Base-by-base conservation (phyloP, 2,113 vertebrate genomes). In the Phylloscopus trochiloides region DNA sequence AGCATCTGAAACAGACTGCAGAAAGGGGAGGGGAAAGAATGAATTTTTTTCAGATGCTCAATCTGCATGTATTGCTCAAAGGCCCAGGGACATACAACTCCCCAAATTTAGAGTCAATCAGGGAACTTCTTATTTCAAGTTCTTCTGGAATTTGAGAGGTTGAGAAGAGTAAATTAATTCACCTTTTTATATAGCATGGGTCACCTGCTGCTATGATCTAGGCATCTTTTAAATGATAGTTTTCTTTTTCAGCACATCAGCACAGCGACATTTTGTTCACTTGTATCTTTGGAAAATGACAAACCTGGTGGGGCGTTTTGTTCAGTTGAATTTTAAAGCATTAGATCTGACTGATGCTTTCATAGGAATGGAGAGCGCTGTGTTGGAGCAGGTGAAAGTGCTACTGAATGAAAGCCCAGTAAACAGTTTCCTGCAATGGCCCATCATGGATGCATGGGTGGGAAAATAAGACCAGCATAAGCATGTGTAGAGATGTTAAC, bases 361-460 rank as follows among this genome's bases (percentile, higher is more conserved):
- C 59, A 17, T 3, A 66, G 28, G 42, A 45, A 58, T 45, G 20
- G 43, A 66, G n/a, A 50, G 7, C 0, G 0, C 10, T 74, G 59
- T 80, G 32, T 58, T 55, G 55, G 9, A 62, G 29, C 22, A 59
- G 13, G 26, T 45, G 43, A 47, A 79, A 75, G n/a, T 6, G 11
- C 42, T n/a, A 12, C 28, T n/a, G 24, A 31, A 52, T 28, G n/a
- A 84, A 86, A 80, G 8, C 6, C 59, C 47, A 28, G 18, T 8
- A 51, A 26, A 10, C 22, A 12, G 28, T 52, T 57, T 17, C 25
- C 55, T 54, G 22, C 54, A 48, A 42, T 22, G 25, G 10, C 25
- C 65, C 28, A 29, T 12, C 32, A 15, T 2, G 42, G 29, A 28
- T 51, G 7, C 0, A 0, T 8, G 48, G 36, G 6, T 31, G 42